phyloP scores from a whole-genome alignment of 2,888 invertebrate species.

The Eristalinus aeneus region DNA sequence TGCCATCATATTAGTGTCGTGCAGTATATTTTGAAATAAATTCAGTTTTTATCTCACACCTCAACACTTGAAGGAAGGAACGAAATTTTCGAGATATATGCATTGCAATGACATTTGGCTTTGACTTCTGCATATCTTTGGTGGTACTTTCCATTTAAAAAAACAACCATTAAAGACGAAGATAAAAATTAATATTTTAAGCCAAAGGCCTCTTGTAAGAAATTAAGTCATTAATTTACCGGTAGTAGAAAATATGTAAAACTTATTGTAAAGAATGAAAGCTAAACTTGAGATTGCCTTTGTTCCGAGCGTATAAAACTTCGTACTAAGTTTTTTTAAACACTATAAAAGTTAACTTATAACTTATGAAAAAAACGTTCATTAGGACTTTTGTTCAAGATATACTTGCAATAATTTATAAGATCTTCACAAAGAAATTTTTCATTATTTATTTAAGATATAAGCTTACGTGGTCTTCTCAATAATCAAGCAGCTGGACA shows the following conservation, averaged over 20 bases:
- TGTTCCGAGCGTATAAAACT: background rate
- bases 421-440: conserved; percentile 56
- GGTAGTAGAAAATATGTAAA: background rate
- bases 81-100: conserved; percentile 13
- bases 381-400: conserved; percentile 49
- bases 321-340: background rate
- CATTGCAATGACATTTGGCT: conserved; percentile 54
- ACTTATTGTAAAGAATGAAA: background rate
- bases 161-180: background rate
- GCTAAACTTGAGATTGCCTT: background rate
- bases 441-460: conserved; percentile 75
- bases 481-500: conserved; percentile 80
- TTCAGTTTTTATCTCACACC: conserved; percentile 3
- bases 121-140: conserved; percentile 64
- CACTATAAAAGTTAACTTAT: background rate
- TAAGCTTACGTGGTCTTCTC: conserved; percentile 80
- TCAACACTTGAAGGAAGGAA: background rate
- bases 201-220: background rate
- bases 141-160: conserved; percentile 43
- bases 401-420: conserved; percentile 41
- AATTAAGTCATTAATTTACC: too few species aligned
- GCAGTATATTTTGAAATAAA: conserved; percentile 23
- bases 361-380: background rate
- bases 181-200: background rate
- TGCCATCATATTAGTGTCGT: conserved; percentile 9